A percentile compares a stretch with the other conserved stretches of the same genome.
Evolutionary conservation across 1,140 invertebrate genomes (phyloP).

Genomic region (Muscidifurax raptorellus): DNA sequence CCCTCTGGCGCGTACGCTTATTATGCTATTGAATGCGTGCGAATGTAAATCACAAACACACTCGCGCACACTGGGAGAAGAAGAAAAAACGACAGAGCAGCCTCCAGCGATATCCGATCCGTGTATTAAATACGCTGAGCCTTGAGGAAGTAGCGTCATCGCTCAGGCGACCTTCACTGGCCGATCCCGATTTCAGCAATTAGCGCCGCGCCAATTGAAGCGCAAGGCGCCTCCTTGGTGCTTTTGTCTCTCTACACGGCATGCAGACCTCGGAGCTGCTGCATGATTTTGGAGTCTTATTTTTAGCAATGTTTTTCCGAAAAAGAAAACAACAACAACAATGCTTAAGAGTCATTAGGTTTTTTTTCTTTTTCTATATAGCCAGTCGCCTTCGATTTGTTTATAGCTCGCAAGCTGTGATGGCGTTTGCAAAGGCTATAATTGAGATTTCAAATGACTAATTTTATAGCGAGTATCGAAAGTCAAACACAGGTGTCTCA

Average conservation of each 20-base stretch:
- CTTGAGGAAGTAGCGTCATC: background rate
- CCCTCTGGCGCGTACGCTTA: background rate
- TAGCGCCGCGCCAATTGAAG: slow-evolving; percentile 21
- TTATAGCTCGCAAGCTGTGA: too few relatives aligned
- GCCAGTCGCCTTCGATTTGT: too few relatives aligned
- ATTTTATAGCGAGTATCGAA: too few relatives aligned
- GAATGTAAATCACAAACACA: too few relatives aligned
- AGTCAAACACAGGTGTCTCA: too few relatives aligned
- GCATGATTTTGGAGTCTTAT: background rate
- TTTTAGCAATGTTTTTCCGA: background rate
- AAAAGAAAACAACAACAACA: background rate
- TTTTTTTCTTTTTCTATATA: background rate
- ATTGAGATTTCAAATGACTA: too few relatives aligned
- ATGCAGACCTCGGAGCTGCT: background rate
- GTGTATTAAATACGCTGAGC: background rate
- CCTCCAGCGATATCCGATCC: background rate
- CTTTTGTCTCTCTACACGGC: background rate
- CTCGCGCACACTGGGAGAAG: background rate
- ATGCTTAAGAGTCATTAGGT: background rate
- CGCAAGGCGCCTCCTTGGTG: background rate
- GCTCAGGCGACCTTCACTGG: background rate
- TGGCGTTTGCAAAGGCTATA: too few relatives aligned
- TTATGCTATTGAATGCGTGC: background rate
- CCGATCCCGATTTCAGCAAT: slow-evolving; percentile 25
- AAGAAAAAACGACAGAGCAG: background rate